Base-by-base conservation (phyloP, 1,140 invertebrate species). In the Monomorium pharaonis region DNA sequence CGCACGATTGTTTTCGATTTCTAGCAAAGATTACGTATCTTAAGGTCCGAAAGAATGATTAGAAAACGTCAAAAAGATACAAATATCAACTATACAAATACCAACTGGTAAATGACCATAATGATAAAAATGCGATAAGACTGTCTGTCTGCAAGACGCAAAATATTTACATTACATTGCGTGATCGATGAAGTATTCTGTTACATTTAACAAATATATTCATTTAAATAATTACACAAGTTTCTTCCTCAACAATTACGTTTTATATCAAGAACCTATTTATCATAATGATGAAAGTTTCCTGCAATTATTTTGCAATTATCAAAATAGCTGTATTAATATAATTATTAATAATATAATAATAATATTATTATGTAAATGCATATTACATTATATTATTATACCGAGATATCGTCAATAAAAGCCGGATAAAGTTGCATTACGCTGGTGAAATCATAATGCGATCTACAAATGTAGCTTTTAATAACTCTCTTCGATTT, bases 21-120 rank as follows among this genome's bases (percentile, higher is more conserved):
- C n/a, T 42, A 54, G 3, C 14, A 7, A 51, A 24, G 27, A 80
- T 80, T 80, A 67, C n/a, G 4, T 76, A 47, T 80, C 30, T 14
- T 54, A 49, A 76, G 24, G 24, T 75, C 54, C 30, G 21, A 76
- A 60, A 24, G 21, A n/a, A n/a, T 5, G 21, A 30, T 62, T 76
- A 76, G 37, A 18, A 27, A 30, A 10, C 21, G 18, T n/a, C n/a
- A 56, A 56, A 21, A n/a, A 3, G 24, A 24, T 1, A 21, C n/a
- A 9, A 54, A 21, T 54, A 56, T 70, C 49, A n/a, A 9, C 18
- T 21, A 54, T 27, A 60, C 7, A 47, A 24, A 44, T 30, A 62
- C 30, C 9, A 74, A 37, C 12, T 30, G 30, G 16, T 30, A 44
- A 76, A 21, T 21, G 30, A 42, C 5, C 14, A 44, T 2, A 4